Percentiles rank a stretch among this genome's conserved stretches.
These are phyloP conservation scores for Caenorhabditis panamensis DNA, from an alignment of 2,888 invertebrate genomes.

Conservation along the genomic window DNA sequence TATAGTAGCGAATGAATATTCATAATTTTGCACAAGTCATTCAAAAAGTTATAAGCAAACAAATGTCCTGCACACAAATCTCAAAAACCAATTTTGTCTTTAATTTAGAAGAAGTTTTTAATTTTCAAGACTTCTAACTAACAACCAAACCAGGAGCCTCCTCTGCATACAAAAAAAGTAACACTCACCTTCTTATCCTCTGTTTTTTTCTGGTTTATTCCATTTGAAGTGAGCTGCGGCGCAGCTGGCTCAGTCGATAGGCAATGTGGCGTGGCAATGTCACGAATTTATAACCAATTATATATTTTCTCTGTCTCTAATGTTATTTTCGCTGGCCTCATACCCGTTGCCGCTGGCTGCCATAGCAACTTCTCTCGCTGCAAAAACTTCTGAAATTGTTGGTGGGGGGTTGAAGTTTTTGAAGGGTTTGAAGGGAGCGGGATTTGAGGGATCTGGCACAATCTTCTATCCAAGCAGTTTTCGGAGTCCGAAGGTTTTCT, in stretches of 20 bases:
- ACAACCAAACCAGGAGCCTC: not conserved
- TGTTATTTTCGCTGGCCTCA: not conserved
- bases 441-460: too few relatives aligned
- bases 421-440: too few relatives aligned
- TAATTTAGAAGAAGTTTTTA: too few relatives aligned
- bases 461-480: too few relatives aligned
- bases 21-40: not conserved
- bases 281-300: constrained; percentile 41
- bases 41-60: not conserved
- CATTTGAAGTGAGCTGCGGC: not conserved
- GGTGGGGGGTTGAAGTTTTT: not conserved
- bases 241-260: not conserved
- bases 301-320: constrained; percentile 17
- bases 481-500: too few relatives aligned
- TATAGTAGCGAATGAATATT: not conserved
- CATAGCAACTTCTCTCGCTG: constrained; percentile 25
- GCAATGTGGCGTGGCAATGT: not conserved
- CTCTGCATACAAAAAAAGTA: not conserved
- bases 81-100: too few relatives aligned
- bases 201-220: not conserved
- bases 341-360: not conserved
- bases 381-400: not conserved
- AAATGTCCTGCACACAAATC: too few relatives aligned
- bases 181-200: not conserved
- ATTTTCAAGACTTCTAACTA: not conserved